These are phyloP conservation scores for Oreochromis aureus DNA, from an alignment of 2,113 vertebrate species.

Conservation along the genomic window DNA sequence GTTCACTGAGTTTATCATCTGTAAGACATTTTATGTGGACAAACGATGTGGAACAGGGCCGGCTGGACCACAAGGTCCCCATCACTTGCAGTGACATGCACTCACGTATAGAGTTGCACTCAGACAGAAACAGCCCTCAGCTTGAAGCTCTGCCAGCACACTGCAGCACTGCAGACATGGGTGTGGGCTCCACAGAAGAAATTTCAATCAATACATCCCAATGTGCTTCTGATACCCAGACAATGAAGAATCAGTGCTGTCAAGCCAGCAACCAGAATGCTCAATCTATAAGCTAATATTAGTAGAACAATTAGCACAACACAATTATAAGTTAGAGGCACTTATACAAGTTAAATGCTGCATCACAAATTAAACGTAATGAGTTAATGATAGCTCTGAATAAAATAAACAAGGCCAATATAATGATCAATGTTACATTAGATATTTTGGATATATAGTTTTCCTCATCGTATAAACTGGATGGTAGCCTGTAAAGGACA, in stretches of 20 bases:
- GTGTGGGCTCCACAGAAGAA: slow-evolving; percentile 13
- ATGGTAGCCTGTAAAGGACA: not conserved
- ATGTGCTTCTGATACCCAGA: not conserved
- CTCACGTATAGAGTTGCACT: not conserved
- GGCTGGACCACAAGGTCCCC: not conserved
- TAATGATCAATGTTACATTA: not conserved
- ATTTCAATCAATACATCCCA: not conserved
- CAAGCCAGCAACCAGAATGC: not conserved
- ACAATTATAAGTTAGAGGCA: not conserved
- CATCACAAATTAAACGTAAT: not conserved
- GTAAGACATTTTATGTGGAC: not conserved
- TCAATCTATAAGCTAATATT: not conserved
- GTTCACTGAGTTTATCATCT: not conserved
- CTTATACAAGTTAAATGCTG: not conserved
- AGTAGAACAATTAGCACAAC: not conserved
- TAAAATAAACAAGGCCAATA: not conserved
- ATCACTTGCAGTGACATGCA: slow-evolving; percentile 1
- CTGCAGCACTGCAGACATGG: slow-evolving; percentile 56
- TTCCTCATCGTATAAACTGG: not conserved
- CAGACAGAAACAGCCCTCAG: not conserved
- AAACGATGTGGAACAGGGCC: not conserved
- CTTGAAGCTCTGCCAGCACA: slow-evolving; percentile 44
- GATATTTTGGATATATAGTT: not conserved
- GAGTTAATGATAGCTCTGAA: not conserved
- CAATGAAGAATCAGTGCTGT: not conserved